phyloP scores from a whole-genome alignment of 53 echinoderm and acorn worm genomes.

The Temnopleurus reevesii region DNA sequence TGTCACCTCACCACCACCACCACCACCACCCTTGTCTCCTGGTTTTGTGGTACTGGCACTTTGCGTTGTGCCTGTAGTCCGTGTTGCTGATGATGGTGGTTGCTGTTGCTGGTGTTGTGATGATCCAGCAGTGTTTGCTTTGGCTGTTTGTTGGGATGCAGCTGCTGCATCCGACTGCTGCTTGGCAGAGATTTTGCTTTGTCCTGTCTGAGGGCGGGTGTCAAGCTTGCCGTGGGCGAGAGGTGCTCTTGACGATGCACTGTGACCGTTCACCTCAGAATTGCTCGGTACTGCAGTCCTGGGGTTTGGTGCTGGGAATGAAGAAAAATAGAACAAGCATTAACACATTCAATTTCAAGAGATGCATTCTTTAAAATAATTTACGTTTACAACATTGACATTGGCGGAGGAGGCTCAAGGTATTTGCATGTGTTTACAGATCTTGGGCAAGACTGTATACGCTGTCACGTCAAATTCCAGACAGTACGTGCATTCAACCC shows the following conservation, averaged over 20 bases:
- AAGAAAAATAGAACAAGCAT: background rate
- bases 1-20: background rate
- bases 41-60: background rate
- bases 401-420: no score
- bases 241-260: constrained; percentile 43
- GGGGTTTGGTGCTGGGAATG: constrained; percentile 37
- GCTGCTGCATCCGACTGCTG: background rate
- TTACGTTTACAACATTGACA: no score
- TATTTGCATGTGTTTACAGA: no score
- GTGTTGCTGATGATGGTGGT: background rate
- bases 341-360: no score
- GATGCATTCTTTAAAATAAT: no score
- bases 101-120: background rate
- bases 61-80: background rate
- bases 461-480: no score
- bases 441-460: no score
- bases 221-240: constrained; percentile 79
- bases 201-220: constrained; percentile 44
- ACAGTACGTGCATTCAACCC: no score
- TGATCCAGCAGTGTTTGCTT: constrained; percentile 9
- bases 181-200: constrained; percentile 14
- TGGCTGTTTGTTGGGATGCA: background rate
- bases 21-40: background rate
- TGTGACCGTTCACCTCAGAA: background rate
- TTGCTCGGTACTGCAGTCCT: constrained; percentile 44